Conservation (phyloP, 2,888 invertebrate genomes). For the Ectemnius lituratus region DNA sequence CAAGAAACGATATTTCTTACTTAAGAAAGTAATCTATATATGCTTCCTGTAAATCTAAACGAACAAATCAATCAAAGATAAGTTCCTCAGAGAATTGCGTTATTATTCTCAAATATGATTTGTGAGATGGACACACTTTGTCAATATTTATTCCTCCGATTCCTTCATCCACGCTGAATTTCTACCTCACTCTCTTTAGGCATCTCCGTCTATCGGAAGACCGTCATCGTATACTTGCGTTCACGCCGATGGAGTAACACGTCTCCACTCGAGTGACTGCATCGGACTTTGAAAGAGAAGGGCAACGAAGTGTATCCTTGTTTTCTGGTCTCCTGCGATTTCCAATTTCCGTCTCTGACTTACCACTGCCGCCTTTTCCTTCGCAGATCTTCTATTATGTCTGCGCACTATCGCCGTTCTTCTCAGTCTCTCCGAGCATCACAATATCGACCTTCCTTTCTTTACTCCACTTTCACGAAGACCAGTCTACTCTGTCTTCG, state of each 20-base stretch:
- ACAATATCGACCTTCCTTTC: not conserved
- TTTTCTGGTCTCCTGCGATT: conserved; percentile 49
- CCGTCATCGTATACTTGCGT: not conserved
- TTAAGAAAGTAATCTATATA: too few relatives aligned
- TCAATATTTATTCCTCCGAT: not conserved
- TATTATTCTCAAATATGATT: too few relatives aligned
- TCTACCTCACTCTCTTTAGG: not conserved
- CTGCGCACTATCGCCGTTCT: too few relatives aligned
- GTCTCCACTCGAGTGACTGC: conserved; percentile 23
- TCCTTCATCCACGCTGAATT: not conserved
- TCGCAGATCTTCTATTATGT: conserved; percentile 11
- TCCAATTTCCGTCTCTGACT: conserved; percentile 39
- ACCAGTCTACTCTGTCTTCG: too few relatives aligned
- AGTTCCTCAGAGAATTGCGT: too few relatives aligned
- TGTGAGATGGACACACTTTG: too few relatives aligned
- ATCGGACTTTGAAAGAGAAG: conserved; percentile 20
- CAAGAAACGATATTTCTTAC: too few relatives aligned
- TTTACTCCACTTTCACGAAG: not conserved
- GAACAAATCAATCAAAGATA: too few relatives aligned
- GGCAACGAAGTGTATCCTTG: conserved; percentile 36
- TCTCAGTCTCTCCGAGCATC: too few relatives aligned
- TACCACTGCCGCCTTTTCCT: conserved; percentile 9
- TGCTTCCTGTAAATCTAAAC: too few relatives aligned
- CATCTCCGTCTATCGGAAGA: not conserved
- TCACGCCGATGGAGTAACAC: conserved; percentile 1